phyloP scores from a whole-genome alignment of 1,140 invertebrate species.

The Caenorhabditis latens region DNA sequence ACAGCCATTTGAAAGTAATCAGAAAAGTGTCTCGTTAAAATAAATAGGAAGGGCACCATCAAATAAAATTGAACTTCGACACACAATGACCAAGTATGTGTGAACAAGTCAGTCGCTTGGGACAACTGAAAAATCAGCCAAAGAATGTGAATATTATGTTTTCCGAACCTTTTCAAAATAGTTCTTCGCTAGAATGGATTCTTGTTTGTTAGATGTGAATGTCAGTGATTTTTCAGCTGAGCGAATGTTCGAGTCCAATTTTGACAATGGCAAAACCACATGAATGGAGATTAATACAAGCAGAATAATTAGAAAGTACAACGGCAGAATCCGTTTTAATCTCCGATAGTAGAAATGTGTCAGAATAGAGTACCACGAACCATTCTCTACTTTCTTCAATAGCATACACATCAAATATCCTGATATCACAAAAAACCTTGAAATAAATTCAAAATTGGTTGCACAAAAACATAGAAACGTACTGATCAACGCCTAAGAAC shows the following conservation, averaged over 20 bases:
- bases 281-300: not conserved
- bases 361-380: not conserved
- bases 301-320: not conserved
- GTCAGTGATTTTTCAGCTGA: not conserved
- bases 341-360: not conserved
- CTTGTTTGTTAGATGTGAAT: not conserved
- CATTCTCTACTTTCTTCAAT: not conserved
- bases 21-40: not conserved
- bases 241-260: not conserved
- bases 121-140: not conserved
- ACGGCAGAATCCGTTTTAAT: not conserved
- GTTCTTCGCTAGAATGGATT: not conserved
- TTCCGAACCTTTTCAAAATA: not conserved
- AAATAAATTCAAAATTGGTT: not conserved
- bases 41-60: not conserved
- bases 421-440: not conserved
- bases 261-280: not conserved
- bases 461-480: not conserved
- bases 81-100: not conserved
- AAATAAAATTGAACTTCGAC: not conserved
- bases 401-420: constrained; percentile 7
- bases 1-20: not conserved
- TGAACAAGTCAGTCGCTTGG: not conserved
- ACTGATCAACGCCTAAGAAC: constrained; percentile 1
- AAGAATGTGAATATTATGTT: not conserved